Conservation (phyloP, 92 coral and sea anemone genomes). For the Phenganax marumi region DNA sequence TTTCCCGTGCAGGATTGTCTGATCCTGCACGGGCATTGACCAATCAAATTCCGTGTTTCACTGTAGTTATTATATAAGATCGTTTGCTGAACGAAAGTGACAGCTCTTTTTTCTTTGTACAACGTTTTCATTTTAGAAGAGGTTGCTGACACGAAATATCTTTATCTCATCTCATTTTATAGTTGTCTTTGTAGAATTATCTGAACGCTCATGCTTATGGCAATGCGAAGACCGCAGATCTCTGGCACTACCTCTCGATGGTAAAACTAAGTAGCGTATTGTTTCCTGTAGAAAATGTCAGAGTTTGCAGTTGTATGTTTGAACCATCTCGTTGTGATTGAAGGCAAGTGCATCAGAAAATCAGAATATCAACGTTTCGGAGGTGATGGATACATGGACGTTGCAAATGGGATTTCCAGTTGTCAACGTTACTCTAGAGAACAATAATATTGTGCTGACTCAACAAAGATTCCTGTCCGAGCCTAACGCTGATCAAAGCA, state of each 20-base stretch:
- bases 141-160: too few relatives aligned
- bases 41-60: too few relatives aligned
- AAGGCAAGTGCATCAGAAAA: conserved; percentile 21
- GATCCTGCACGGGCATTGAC: too few relatives aligned
- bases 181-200: conserved; percentile 55
- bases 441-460: conserved; percentile 41
- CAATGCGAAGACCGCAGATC: conserved; percentile 74
- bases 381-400: conserved; percentile 91
- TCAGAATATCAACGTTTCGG: conserved; percentile 55
- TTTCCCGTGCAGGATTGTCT: too few relatives aligned
- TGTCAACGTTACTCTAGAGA: conserved; percentile 38
- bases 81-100: too few relatives aligned
- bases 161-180: neutral
- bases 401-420: conserved; percentile 90
- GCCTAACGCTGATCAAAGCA: conserved; percentile 62
- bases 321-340: neutral
- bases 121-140: neutral
- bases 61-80: too few relatives aligned
- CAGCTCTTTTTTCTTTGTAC: neutral
- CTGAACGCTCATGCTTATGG: conserved; percentile 63
- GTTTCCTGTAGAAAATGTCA: neutral
- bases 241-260: conserved; percentile 71
- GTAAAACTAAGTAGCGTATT: conserved; percentile 38
- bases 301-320: neutral
- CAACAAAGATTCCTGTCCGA: conserved; percentile 81